A percentile compares a stretch with the other conserved stretches of the same genome.
These are phyloP conservation scores for Pomacea canaliculata DNA, from an alignment of 2,888 invertebrate genomes.

Conservation along the genomic window DNA sequence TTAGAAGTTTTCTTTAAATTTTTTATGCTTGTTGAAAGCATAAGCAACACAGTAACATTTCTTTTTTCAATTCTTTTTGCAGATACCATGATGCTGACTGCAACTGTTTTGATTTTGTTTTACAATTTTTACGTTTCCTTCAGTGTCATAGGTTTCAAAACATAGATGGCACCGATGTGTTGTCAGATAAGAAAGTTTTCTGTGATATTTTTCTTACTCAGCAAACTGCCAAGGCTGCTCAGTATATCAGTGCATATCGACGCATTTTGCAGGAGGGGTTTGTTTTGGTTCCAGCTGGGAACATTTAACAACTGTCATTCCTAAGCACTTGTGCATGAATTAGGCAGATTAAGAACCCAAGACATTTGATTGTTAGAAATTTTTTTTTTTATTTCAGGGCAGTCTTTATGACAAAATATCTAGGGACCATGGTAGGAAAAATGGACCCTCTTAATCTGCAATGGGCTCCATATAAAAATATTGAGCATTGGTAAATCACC, in stretches of 20 bases:
- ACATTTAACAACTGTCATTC: too few species aligned
- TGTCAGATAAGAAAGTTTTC: constrained; percentile 22
- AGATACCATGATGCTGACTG: constrained; percentile 29
- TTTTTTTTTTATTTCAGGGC: too few species aligned
- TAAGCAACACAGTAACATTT: not conserved
- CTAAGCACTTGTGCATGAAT: too few species aligned
- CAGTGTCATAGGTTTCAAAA: constrained; percentile 10
- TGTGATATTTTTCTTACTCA: constrained; percentile 27
- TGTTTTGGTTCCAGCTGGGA: constrained; percentile 19
- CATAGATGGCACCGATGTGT: not conserved
- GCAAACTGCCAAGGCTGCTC: constrained; percentile 13
- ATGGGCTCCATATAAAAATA: too few species aligned
- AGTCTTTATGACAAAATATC: too few species aligned
- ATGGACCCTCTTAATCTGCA: too few species aligned
- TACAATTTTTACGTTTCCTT: constrained; percentile 26
- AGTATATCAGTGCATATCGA: constrained; percentile 23
- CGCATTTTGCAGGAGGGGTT: constrained; percentile 15
- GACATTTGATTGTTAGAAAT: too few species aligned
- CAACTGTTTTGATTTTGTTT: constrained; percentile 34
- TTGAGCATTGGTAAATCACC: too few species aligned
- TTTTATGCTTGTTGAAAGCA: too few species aligned
- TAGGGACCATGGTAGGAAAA: too few species aligned
- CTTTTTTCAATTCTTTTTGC: not conserved
- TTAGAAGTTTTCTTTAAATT: too few species aligned
- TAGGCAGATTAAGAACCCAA: too few species aligned